Conservation (phyloP, 2,113 vertebrate species). For the Amblyopsis rosae region DNA sequence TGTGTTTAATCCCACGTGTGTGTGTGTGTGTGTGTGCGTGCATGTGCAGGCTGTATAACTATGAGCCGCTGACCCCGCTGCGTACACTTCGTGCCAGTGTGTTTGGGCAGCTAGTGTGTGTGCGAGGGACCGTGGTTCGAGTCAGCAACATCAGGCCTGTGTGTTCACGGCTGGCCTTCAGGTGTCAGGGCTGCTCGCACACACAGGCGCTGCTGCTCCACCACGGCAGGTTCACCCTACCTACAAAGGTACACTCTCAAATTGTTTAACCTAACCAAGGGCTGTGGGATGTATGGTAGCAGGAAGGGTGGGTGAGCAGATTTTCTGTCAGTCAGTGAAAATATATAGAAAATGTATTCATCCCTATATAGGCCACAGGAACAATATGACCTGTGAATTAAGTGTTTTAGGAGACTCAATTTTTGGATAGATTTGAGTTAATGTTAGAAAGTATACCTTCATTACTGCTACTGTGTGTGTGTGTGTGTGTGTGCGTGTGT, state of each 20-base stretch:
- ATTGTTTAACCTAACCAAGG: too few species aligned
- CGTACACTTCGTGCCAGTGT: conserved; percentile 88
- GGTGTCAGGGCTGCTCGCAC: conserved; percentile 82
- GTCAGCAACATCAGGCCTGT: conserved; percentile 92
- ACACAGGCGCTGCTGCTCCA: conserved; percentile 81
- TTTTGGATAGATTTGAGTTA: not conserved
- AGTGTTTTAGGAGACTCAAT: not conserved
- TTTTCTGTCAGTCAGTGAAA: too few species aligned
- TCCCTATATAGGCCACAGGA: too few species aligned
- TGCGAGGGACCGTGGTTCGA: conserved; percentile 91
- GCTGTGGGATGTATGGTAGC: too few species aligned
- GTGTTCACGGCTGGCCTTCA: conserved; percentile 89
- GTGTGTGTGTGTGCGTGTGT: not conserved
- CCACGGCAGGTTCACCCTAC: conserved; percentile 88
- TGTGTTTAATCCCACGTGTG: too few species aligned
- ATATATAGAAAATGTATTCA: too few species aligned
- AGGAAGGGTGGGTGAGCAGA: too few species aligned
- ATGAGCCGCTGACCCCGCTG: conserved; percentile 86
- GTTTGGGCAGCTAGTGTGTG: conserved; percentile 87
- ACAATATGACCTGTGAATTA: too few species aligned
- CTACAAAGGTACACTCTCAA: conserved; percentile 82
- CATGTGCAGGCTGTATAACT: conserved; percentile 76
- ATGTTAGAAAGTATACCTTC: not conserved
- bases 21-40: too few species aligned
- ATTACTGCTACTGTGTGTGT: not conserved